Evolutionary conservation across 2,113 vertebrate species (phyloP), one percentile per base, ranked within the genome.

Genomic region (Serinus canaria): DNA sequence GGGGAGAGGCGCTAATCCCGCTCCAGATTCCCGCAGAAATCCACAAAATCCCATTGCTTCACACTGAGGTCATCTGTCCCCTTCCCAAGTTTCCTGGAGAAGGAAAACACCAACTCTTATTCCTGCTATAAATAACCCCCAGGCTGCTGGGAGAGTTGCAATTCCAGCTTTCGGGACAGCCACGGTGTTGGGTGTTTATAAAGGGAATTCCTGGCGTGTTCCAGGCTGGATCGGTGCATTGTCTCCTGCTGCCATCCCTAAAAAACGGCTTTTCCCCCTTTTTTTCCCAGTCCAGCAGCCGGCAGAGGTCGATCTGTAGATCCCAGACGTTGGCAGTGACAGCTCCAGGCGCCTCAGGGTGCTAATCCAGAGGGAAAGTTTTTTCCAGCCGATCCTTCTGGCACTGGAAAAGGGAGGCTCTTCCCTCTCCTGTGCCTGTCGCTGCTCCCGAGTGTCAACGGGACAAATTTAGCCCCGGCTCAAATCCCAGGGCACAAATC

Each of bases 201-300:
- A 2, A 15, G 23, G 43, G n/a, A 66, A 44, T 46, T 55, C 67
- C 56, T 52, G 47, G 20, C 9, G 0, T 0, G 2, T 25, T 11
- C 59, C 59, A 19, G 82, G 59, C 23, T 28, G 82, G 49, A n/a
- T 53, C 16, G 18, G 21, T 7, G 39, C 47, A 37, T 55, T 19
- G 14, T 4, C 82, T 19, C 6, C 0, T 21, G 41, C 3, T 47
- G n/a, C 41, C 30, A 56, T 30, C 30, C 69, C 13, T 49, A 41
- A n/a, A 84, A 85, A 41, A 4, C 12, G 5, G 4, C 1, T 7
- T 66, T 31, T 58, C 3, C 1, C 1, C 6, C 7, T 1, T 6
- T n/a, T 58, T 11, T 11, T 5, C 4, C 8, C 49, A 56, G 11
- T 5, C 68, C 33, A 23, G 35, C 44, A 12, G 23, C 23, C 0